These are phyloP conservation scores for Entomyzon cyanotis DNA, from an alignment of 2,113 vertebrate genomes.

Conservation along the genomic window DNA sequence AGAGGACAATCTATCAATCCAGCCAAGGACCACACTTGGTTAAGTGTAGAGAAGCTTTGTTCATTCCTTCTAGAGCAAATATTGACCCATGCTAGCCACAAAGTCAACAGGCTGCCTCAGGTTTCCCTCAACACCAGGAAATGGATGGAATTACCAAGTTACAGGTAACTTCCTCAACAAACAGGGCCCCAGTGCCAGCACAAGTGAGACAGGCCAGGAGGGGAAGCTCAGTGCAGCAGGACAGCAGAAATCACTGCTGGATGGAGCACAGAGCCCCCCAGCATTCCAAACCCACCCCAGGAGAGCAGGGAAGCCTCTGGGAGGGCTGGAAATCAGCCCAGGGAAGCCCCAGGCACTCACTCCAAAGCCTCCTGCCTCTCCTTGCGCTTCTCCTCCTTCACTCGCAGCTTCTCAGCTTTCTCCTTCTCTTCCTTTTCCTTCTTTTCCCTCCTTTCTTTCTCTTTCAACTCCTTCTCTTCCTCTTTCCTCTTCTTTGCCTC, in stretches of 20 bases:
- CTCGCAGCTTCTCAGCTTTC: conserved; percentile 84
- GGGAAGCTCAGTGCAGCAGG: neutral
- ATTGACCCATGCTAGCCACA: neutral
- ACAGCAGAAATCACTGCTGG: neutral
- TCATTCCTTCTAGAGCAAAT: neutral
- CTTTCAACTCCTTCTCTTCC: conserved; percentile 89
- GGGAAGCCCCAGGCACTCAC: conserved; percentile 73
- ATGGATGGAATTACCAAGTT: neutral
- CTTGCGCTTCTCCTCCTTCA: conserved; percentile 89
- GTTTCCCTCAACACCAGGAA: neutral
- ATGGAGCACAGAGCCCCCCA: fast-evolving
- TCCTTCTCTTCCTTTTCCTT: conserved; percentile 80
- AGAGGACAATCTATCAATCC: neutral
- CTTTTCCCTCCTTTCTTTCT: conserved; percentile 83
- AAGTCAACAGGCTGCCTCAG: neutral
- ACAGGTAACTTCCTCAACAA: neutral
- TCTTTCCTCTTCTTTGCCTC: conserved; percentile 85
- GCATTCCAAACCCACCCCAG: neutral
- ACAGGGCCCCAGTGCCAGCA: neutral
- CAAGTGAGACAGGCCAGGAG: neutral
- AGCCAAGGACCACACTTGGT: neutral
- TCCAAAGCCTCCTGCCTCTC: conserved; percentile 86
- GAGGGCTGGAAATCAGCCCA: neutral
- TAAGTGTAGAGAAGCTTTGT: fast-evolving
- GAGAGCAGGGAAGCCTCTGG: neutral